phyloP scores from a whole-genome alignment of 2,888 invertebrate genomes.

The Mimas tiliae region DNA sequence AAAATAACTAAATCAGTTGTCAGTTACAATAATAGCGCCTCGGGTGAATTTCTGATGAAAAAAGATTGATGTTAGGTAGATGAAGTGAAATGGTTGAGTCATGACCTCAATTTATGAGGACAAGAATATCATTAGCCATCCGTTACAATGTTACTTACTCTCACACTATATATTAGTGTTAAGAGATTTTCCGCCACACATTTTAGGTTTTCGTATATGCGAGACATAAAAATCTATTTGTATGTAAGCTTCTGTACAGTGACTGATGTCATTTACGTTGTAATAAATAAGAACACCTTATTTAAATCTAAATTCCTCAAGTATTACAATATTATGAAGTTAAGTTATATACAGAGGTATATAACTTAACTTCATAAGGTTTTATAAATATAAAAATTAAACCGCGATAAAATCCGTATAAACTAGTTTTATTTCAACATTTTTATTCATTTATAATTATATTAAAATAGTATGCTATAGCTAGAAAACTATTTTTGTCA shows the following conservation, averaged over 20 bases:
- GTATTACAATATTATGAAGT: too few relatives aligned
- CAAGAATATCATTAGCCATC: slow-evolving; percentile 41
- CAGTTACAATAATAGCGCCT: slow-evolving; percentile 5
- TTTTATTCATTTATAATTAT: too few relatives aligned
- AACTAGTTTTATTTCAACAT: too few relatives aligned
- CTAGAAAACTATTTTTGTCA: too few relatives aligned
- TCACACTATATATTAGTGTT: slow-evolving; percentile 29
- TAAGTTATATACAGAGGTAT: too few relatives aligned
- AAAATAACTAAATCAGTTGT: slow-evolving; percentile 22
- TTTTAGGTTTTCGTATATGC: background rate
- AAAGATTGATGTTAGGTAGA: slow-evolving; percentile 48
- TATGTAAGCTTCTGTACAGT: background rate
- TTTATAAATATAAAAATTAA: too few relatives aligned
- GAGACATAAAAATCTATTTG: background rate
- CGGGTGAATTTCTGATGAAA: slow-evolving; percentile 30
- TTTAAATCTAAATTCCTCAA: too few relatives aligned
- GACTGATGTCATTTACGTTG: background rate
- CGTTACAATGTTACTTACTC: slow-evolving; percentile 44
- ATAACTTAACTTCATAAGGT: too few relatives aligned
- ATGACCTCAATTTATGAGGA: slow-evolving; percentile 45
- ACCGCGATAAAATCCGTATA: too few relatives aligned
- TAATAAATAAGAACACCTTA: background rate
- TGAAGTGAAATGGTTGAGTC: slow-evolving; percentile 46
- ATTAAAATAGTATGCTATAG: too few relatives aligned
- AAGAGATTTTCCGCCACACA: background rate